Evolutionary conservation across 2,888 invertebrate species (phyloP).

Genomic region (Harpalus rufipes): DNA sequence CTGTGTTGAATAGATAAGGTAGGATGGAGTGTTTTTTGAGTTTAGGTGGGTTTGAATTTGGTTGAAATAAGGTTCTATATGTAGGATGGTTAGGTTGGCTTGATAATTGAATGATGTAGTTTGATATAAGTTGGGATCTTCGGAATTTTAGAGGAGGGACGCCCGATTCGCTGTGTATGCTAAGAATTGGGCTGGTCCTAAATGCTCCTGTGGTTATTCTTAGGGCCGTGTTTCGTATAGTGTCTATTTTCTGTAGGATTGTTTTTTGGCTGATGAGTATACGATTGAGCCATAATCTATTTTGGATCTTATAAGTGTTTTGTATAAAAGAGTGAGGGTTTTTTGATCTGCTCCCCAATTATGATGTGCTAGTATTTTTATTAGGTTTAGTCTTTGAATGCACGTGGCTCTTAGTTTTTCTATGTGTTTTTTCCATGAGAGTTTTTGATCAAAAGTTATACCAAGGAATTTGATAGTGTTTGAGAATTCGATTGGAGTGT

Average conservation of each 20-base stretch:
- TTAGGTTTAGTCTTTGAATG: conserved; percentile 65
- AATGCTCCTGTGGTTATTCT: too few relatives aligned
- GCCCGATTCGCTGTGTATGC: too few relatives aligned
- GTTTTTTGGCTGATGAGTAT: conserved; percentile 69
- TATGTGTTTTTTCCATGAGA: conserved; percentile 67
- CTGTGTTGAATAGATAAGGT: too few relatives aligned
- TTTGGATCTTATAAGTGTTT: conserved; percentile 30
- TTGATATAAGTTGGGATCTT: not conserved
- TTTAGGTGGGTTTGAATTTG: too few relatives aligned
- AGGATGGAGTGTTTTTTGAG: too few relatives aligned
- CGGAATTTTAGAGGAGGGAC: not conserved
- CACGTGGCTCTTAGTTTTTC: conserved; percentile 58
- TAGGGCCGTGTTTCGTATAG: too few relatives aligned
- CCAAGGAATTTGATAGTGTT: conserved; percentile 66
- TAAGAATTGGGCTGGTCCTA: not conserved
- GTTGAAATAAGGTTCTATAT: too few relatives aligned
- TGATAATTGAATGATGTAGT: too few relatives aligned
- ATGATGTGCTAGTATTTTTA: conserved; percentile 65
- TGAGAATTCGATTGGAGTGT: not conserved
- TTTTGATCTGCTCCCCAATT: conserved; percentile 16
- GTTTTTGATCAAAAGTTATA: conserved; percentile 33
- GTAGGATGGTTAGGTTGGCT: not conserved
- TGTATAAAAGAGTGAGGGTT: conserved; percentile 62
- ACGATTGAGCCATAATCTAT: conserved; percentile 69
- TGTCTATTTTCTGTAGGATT: not conserved